Evolutionary conservation across 2,888 invertebrate species (phyloP).

Genomic region (Clistopyga incitator): DNA sequence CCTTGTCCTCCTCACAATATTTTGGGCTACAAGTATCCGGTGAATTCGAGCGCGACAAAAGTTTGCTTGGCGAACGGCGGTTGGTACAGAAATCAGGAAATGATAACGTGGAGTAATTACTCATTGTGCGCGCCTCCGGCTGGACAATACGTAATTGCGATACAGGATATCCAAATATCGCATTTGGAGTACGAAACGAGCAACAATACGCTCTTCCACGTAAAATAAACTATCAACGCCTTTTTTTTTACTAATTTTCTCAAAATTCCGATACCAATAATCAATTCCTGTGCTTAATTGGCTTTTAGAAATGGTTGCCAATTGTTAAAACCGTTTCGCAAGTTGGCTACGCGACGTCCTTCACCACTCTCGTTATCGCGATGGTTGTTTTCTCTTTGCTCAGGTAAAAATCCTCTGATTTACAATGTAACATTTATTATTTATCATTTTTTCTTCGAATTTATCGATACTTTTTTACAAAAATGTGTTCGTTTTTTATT

Average conservation of each 20-base stretch:
- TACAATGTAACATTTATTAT: neutral
- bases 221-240: conserved; percentile 53
- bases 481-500: neutral
- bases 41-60: conserved; percentile 82
- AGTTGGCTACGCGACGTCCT: conserved; percentile 86
- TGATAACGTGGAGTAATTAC: conserved; percentile 85
- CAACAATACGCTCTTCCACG: conserved; percentile 74
- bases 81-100: conserved; percentile 83
- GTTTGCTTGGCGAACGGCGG: conserved; percentile 84
- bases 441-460: neutral
- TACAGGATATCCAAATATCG: conserved; percentile 74
- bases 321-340: conserved; percentile 85
- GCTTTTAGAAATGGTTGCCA: conserved; percentile 85
- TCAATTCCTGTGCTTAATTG: conserved; percentile 9
- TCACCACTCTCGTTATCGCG: conserved; percentile 85
- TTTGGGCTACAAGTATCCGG: conserved; percentile 64
- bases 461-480: neutral
- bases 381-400: conserved; percentile 85
- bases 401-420: conserved; percentile 81
- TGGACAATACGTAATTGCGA: conserved; percentile 75
- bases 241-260: no score
- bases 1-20: conserved; percentile 83
- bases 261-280: no score
- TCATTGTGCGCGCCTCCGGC: conserved; percentile 82
- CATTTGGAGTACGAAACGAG: conserved; percentile 69